Conservation (phyloP, 1,140 invertebrate species). For the Triops longicaudatus region DNA sequence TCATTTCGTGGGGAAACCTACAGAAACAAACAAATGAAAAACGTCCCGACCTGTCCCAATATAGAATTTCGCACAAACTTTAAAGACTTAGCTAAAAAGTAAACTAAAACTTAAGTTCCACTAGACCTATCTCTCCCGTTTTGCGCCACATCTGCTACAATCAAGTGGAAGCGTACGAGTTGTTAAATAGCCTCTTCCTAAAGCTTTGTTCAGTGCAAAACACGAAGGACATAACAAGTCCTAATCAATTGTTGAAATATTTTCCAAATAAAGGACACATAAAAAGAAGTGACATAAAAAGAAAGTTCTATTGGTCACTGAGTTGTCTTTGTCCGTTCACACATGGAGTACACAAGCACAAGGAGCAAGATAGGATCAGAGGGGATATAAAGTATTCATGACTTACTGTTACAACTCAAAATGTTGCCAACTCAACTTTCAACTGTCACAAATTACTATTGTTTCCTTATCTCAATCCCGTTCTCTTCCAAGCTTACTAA, state of each 20-base stretch:
- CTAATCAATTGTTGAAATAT: neutral
- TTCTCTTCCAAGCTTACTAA: neutral
- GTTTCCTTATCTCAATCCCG: neutral
- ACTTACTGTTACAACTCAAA: neutral
- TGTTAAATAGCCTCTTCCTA: no score
- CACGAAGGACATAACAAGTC: no score
- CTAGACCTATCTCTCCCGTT: no score
- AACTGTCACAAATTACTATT: neutral
- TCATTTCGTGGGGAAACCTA: no score
- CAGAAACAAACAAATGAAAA: no score
- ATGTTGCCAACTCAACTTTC: neutral
- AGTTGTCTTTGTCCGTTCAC: constrained; percentile 14
- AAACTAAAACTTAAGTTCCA: no score
- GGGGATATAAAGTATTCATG: neutral
- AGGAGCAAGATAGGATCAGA: neutral
- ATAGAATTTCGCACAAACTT: no score
- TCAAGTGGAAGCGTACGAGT: no score
- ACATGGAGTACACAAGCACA: constrained; percentile 10
- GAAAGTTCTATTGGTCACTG: constrained; percentile 15
- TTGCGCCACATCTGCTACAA: no score
- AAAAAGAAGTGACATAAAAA: neutral
- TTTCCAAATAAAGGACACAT: neutral
- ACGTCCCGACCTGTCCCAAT: no score
- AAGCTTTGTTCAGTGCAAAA: no score
- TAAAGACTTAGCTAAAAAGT: no score